These are phyloP conservation scores for Tauraco hartlaubi DNA, from an alignment of 2,797 vertebrate genomes.

Conservation along the genomic window DNA sequence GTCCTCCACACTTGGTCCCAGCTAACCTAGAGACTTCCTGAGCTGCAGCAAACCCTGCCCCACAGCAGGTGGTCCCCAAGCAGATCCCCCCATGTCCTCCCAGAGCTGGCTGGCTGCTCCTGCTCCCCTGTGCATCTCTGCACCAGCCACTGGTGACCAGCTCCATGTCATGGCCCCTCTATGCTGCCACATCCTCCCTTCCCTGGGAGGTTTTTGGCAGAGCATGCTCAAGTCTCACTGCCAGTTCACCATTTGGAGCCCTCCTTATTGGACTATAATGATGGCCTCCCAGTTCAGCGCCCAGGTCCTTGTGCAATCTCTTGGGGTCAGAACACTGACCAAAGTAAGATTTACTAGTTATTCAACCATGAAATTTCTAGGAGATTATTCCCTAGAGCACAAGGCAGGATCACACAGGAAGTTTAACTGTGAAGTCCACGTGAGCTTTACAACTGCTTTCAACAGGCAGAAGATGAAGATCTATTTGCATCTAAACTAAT, in stretches of 20 bases:
- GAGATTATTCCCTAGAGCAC: background rate
- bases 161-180: accelerated
- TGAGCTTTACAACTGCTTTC: background rate
- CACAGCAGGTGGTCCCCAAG: background rate
- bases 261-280: accelerated
- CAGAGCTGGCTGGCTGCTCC: background rate
- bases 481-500: background rate
- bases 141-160: background rate
- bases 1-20: background rate
- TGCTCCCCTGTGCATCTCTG: background rate
- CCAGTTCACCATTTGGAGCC: background rate
- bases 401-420: background rate
- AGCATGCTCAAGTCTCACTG: background rate
- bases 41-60: background rate
- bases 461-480: background rate
- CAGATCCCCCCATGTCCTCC: background rate
- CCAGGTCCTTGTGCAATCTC: background rate
- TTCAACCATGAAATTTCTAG: background rate
- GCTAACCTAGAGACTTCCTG: background rate
- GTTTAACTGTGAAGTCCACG: background rate
- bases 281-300: background rate
- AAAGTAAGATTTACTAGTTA: background rate
- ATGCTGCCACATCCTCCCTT: background rate
- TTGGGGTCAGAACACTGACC: background rate
- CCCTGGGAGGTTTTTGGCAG: background rate